Conservation (phyloP, 2,797 vertebrate species). For the Podarcis lilfordi region DNA sequence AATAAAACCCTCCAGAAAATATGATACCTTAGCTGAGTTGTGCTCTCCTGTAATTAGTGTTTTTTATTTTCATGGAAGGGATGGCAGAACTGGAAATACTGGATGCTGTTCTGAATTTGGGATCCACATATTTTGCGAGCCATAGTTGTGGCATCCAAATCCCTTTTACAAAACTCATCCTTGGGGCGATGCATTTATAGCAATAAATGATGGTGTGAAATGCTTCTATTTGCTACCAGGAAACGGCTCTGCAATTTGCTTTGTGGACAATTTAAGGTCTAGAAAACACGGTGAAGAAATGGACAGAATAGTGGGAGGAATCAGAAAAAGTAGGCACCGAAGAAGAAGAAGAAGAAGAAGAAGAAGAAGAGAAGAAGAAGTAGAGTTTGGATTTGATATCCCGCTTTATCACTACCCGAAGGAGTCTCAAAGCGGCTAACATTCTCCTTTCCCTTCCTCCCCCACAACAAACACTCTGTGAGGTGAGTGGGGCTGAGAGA, state of each 20-base stretch:
- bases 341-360: no score
- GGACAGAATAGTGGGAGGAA: background rate
- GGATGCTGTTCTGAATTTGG: background rate
- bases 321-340: background rate
- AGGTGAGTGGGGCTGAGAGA: no score
- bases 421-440: no score
- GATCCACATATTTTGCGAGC: background rate
- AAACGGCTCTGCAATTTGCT: background rate
- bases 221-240: background rate
- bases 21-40: background rate
- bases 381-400: no score
- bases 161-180: background rate
- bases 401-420: no score
- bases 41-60: background rate
- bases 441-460: no score
- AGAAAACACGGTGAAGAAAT: background rate
- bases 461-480: no score
- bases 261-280: background rate
- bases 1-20: background rate
- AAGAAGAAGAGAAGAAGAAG: no score
- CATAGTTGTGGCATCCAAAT: background rate
- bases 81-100: background rate
- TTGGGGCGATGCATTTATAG: background rate
- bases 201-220: no score
- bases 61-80: background rate